These are phyloP conservation scores for Odontomyia ornata DNA, from an alignment of 2,888 invertebrate species.

Conservation along the genomic window DNA sequence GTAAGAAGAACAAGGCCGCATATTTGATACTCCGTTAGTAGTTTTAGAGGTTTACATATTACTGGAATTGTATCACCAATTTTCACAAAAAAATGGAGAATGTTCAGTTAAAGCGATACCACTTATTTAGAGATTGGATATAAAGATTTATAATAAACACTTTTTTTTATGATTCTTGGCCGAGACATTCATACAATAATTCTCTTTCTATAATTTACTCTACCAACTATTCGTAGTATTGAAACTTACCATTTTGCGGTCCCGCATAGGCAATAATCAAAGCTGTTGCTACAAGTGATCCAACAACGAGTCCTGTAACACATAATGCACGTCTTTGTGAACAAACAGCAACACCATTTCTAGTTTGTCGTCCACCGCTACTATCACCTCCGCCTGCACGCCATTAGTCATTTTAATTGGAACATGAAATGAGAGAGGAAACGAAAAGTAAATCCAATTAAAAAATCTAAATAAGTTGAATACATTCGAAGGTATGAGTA, in stretches of 20 bases:
- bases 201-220: no score
- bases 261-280: slow-evolving; percentile 90
- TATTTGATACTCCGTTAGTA: no score
- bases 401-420: not conserved
- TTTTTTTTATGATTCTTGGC: no score
- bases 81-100: no score
- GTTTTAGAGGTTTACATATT: no score
- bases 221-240: not conserved
- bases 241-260: slow-evolving; percentile 78
- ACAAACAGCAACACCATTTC: slow-evolving; percentile 81
- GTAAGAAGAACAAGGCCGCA: no score
- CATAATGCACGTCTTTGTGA: slow-evolving; percentile 86
- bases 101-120: no score
- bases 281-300: slow-evolving; percentile 82
- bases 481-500: not conserved
- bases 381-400: slow-evolving; percentile 60
- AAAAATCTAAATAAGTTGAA: slow-evolving; percentile 1
- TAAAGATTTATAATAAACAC: no score
- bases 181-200: no score
- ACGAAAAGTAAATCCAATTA: slow-evolving; percentile 45
- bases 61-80: no score
- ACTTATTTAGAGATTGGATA: no score
- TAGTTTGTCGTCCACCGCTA: slow-evolving; percentile 62
- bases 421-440: slow-evolving; percentile 49
- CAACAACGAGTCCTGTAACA: slow-evolving; percentile 81